These are phyloP conservation scores for Umimayanthus chanpuru DNA, from an alignment of 92 coral and sea anemone genomes.

Conservation along the genomic window DNA sequence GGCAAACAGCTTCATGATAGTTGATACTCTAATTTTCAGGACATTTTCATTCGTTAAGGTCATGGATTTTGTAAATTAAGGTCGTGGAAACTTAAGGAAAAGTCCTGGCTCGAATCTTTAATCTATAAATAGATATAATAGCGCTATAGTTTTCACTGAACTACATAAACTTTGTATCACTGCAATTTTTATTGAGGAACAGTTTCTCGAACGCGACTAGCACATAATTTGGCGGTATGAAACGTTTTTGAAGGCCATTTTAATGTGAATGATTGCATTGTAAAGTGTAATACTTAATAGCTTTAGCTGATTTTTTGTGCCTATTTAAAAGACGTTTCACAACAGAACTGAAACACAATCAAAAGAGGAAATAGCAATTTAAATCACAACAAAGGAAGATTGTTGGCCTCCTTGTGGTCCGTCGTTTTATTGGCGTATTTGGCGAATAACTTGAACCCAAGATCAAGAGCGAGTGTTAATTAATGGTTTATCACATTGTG, in stretches of 20 bases:
- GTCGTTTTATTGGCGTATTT: not conserved
- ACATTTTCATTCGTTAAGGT: too few species aligned
- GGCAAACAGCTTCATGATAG: too few species aligned
- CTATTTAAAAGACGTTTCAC: not conserved
- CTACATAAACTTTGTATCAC: not conserved
- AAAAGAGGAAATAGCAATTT: not conserved
- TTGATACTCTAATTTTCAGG: too few species aligned
- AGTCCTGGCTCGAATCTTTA: too few species aligned
- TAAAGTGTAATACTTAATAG: too few species aligned
- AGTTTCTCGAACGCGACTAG: not conserved
- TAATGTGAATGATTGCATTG: too few species aligned
- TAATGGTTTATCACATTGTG: not conserved
- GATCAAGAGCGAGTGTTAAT: not conserved
- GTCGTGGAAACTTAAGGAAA: too few species aligned
- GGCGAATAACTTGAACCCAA: not conserved
- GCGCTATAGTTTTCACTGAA: not conserved
- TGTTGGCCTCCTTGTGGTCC: not conserved
- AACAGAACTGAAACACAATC: not conserved
- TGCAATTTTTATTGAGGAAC: too few species aligned
- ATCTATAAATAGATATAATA: too few species aligned
- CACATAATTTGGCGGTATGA: not conserved
- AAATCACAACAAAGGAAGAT: not conserved
- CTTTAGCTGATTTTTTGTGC: not conserved
- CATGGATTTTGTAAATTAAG: too few species aligned
- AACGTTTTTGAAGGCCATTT: not conserved